Base-by-base conservation (phyloP, 2,113 vertebrate genomes). In the Pachyramphus minor region DNA sequence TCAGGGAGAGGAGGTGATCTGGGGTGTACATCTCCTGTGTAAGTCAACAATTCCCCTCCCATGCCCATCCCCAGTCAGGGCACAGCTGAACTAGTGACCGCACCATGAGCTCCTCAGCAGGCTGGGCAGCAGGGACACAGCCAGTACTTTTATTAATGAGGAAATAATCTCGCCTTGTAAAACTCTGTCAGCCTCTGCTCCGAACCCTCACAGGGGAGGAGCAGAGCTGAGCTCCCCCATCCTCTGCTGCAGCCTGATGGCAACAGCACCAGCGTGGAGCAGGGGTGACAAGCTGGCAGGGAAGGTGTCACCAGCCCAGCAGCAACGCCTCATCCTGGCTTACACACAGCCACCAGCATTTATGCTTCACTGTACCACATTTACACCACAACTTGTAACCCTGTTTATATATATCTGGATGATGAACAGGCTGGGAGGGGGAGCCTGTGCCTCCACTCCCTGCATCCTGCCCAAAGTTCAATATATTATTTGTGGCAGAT, bases 361-460 rank as follows among this genome's bases (percentile, higher is more conserved):
- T 62, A 14, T 25, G 69, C 31, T 53, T 27, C 4, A 0, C n/a
- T 27, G 44, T 25, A 0, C 5, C 28, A 9, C 9, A 3, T 39
- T 12, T 19, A 69, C 45, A 33, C 49, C 49, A 42, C 44, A 53
- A 11, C 52, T 44, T 22, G 3, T 1, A 69, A 35, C 27, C 69
- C 50, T 4, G 22, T 19, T 23, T 39, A 1, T 2, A 9, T 5
- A 15, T 5, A 8, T 4, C n/a, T 0, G 2, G 45, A 4, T 12
- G 52, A 25, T 8, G 53, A 45, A 22, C 11, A 28, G 82, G 50
- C 85, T 59, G 59, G 23, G 12, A 85, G 59, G 1, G 19, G 17
- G 11, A 79, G 75, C 58, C 64, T 13, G 49, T 0, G 0, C 80
- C 76, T 77, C 20, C 4, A 0, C 55, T 78, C 30, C 42, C 49